These are phyloP conservation scores for Syngnathus rostellatus DNA, from an alignment of 2,797 vertebrate genomes.

Conservation along the genomic window DNA sequence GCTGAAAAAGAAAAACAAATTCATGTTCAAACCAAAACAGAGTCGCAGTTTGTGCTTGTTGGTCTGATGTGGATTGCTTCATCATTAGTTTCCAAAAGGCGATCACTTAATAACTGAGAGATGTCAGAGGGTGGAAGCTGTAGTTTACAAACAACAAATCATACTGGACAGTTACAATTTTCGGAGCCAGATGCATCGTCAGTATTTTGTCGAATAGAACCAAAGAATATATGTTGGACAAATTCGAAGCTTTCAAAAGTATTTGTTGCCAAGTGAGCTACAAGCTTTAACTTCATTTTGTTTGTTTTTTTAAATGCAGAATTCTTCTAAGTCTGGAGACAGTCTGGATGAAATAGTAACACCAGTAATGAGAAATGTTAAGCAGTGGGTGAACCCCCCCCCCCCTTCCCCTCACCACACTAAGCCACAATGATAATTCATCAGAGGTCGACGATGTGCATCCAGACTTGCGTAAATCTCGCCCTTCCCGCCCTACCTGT, in stretches of 20 bases:
- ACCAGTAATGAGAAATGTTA: too few relatives aligned
- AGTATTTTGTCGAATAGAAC: too few relatives aligned
- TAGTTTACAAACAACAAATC: not conserved
- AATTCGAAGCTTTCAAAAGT: too few relatives aligned
- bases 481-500: constrained; percentile 5
- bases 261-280: too few relatives aligned
- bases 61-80: not conserved
- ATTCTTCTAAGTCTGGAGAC: too few relatives aligned
- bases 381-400: too few relatives aligned
- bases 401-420: not conserved
- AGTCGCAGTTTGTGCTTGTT: not conserved
- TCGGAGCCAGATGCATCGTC: too few relatives aligned
- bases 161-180: too few relatives aligned
- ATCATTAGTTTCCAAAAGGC: not conserved
- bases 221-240: too few relatives aligned
- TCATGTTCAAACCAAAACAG: not conserved
- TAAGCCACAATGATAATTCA: not conserved
- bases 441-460: constrained; percentile 1
- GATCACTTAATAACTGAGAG: not conserved
- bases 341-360: too few relatives aligned
- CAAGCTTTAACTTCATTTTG: too few relatives aligned
- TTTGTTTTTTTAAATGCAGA: too few relatives aligned
- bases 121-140: not conserved
- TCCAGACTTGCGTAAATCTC: not conserved
- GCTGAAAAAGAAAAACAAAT: not conserved